These are phyloP conservation scores for Nymphalis polychloros DNA, from an alignment of 2,888 invertebrate genomes.

Conservation along the genomic window DNA sequence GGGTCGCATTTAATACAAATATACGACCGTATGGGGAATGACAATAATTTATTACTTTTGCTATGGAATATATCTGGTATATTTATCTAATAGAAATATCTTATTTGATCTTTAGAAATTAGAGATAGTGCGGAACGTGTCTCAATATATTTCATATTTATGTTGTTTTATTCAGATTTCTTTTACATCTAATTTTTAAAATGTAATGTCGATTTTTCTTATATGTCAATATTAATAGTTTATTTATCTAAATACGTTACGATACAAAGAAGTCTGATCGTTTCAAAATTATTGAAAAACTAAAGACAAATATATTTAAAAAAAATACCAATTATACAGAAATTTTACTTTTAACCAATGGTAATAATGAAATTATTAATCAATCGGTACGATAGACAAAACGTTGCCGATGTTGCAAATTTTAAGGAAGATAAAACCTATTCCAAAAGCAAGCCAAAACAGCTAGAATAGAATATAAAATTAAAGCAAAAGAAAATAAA, in stretches of 20 bases:
- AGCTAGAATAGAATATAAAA: background rate
- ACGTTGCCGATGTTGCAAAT: background rate
- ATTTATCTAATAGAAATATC: slow-evolving; percentile 26
- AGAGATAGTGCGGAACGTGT: background rate
- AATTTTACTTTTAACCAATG: too few species aligned
- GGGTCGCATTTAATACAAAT: slow-evolving; percentile 42
- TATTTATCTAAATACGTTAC: too few species aligned
- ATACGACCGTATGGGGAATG: slow-evolving; percentile 42
- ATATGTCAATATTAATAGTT: too few species aligned
- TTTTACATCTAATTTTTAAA: too few species aligned
- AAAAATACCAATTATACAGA: too few species aligned
- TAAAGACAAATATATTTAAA: too few species aligned
- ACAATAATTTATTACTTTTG: slow-evolving; percentile 48
- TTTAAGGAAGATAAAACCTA: background rate
- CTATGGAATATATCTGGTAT: slow-evolving; percentile 27
- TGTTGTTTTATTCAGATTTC: background rate
- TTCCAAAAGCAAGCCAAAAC: background rate
- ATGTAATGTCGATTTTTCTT: too few species aligned
- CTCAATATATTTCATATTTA: background rate
- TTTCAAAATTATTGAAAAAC: too few species aligned
- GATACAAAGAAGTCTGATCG: too few species aligned
- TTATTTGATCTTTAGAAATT: slow-evolving; percentile 7
- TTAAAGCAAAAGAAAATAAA: background rate
- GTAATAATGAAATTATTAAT: too few species aligned
- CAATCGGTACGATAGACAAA: too few species aligned